Base-by-base conservation (phyloP, 2,888 invertebrate genomes). In the Ophion obscuratus region DNA sequence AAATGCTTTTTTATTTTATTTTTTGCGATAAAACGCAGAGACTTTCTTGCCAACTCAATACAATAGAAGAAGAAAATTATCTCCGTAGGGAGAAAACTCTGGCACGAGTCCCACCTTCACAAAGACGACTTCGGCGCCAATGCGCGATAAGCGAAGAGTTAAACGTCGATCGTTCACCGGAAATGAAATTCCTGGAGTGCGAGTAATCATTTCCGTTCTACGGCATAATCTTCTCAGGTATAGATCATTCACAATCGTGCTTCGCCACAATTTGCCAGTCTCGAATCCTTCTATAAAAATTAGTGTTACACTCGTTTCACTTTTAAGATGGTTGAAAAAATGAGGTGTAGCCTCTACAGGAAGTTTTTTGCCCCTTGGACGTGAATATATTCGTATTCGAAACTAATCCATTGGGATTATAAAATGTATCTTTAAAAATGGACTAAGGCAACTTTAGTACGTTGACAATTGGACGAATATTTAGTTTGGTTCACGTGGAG, bases 131-230 rank as follows among this genome's bases (percentile, higher is more conserved):
- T 47, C 24, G 36, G 36, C 44, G 24, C 36, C 70, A 14, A 47
- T 53, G 47, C 47, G 47, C 47, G 47, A 70, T 70, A 53, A 70
- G 40, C 66, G 76, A 74, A 36, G 31, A 36, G 67, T 78, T 66
- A 6, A 47, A 78, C 59, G 27, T 68, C 59, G 14, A 70, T 73
- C 36, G 27, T 75, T 31, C 64, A 68, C 73, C 85, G 85, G 85
- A 83, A 85, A 80, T 62, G 67, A 40, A 73, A 75, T 66, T 61
- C 85, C 82, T 79, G 83, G 57, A 14, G 70, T 80, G 79, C 83
- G 80, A 64, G 76, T 68, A 85, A 85, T 59, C 80, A 83, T 83
- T 83, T 85, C 85, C 85, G 82, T 67, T 85, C 36, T 61, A 80
- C 80, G 75, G 40, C 74, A 64, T 47, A 24, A 5, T 44, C 79